Conservation (phyloP, 2,888 invertebrate species). For the Sinhomidia bicolor region DNA sequence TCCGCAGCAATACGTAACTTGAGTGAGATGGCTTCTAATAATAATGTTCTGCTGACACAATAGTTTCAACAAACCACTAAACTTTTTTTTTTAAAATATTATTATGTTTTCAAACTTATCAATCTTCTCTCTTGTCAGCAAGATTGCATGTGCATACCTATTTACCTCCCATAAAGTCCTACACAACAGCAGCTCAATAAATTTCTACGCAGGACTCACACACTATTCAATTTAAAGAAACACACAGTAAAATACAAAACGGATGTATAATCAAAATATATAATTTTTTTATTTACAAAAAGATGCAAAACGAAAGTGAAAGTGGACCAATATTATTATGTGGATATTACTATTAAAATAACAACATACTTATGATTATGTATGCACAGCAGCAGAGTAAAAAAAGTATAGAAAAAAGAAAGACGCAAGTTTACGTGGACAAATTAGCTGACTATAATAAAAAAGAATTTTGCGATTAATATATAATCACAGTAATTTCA, state of each 20-base stretch:
- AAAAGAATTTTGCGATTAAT: neutral
- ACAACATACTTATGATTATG: neutral
- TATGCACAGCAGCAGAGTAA: neutral
- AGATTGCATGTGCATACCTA: neutral
- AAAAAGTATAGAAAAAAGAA: constrained; percentile 6
- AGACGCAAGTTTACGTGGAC: constrained; percentile 22
- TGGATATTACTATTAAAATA: neutral
- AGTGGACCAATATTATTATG: constrained; percentile 2
- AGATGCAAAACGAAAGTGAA: constrained; percentile 46
- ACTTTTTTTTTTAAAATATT: neutral
- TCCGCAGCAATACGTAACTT: no score
- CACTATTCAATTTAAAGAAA: constrained; percentile 5
- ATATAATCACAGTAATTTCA: constrained; percentile 8
- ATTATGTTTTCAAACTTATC: constrained; percentile 28
- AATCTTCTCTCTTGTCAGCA: constrained; percentile 6
- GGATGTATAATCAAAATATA: neutral
- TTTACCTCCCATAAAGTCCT: constrained; percentile 29
- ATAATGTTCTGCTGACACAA: neutral
- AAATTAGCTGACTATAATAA: constrained; percentile 8
- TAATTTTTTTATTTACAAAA: neutral
- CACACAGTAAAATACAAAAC: constrained; percentile 4
- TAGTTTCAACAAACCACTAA: neutral
- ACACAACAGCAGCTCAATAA: constrained; percentile 2
- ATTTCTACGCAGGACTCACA: neutral
- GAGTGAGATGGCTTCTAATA: neutral